phyloP scores from a whole-genome alignment of 2,797 vertebrate genomes.

The Macropodus opercularis region DNA sequence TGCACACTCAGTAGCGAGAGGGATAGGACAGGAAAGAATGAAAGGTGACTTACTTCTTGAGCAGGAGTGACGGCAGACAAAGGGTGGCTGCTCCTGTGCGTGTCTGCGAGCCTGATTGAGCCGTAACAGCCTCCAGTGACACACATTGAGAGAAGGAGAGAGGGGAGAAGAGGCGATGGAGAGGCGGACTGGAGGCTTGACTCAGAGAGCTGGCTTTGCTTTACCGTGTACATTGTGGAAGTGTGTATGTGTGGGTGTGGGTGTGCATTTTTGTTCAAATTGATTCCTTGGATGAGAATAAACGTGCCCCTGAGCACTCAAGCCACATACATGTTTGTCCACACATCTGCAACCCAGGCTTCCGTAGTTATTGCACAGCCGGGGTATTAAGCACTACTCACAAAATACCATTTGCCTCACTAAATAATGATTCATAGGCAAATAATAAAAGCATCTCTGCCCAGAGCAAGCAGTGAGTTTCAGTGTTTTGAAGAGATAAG shows the following conservation, averaged over 20 bases:
- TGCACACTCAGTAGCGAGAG: constrained; percentile 22
- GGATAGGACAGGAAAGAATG: constrained; percentile 18
- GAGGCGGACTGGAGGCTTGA: constrained; percentile 50
- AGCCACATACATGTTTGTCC: constrained; percentile 9
- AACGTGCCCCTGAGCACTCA: constrained; percentile 59
- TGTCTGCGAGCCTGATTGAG: constrained; percentile 63
- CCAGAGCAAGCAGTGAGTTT: constrained; percentile 66
- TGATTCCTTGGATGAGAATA: constrained; percentile 53
- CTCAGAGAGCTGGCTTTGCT: constrained; percentile 52
- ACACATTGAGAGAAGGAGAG: constrained; percentile 45
- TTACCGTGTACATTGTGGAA: constrained; percentile 45
- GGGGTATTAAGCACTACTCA: constrained; percentile 64
- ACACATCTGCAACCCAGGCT: constrained; percentile 7
- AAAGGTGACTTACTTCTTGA: constrained; percentile 58
- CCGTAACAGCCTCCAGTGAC: constrained; percentile 48
- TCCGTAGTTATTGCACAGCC: constrained; percentile 70
- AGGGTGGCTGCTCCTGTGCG: constrained; percentile 39
- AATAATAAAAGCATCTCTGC: constrained; percentile 72
- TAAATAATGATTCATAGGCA: constrained; percentile 69
- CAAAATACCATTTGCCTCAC: constrained; percentile 62
- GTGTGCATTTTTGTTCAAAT: constrained; percentile 20
- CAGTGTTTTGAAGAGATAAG: constrained; percentile 79
- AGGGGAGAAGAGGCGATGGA: constrained; percentile 41
- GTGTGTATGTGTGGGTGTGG: constrained; percentile 31
- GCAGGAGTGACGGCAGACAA: constrained; percentile 41